Evolutionary conservation across 2,113 vertebrate genomes (phyloP).

Genomic region (Shinisaurus crocodilurus): DNA sequence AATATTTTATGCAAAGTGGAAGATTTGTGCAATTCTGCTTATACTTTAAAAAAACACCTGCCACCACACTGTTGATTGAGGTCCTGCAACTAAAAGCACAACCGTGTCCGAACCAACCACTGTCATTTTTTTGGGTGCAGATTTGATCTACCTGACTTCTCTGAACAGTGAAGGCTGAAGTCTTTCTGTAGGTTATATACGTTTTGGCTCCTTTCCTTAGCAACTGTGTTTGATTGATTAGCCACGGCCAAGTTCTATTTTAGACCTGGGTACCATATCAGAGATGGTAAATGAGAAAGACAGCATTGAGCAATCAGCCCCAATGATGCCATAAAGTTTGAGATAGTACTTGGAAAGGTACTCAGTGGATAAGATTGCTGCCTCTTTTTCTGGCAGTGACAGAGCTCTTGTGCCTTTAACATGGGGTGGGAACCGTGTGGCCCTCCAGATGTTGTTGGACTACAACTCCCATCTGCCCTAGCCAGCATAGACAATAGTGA

Average conservation of each 20-base stretch:
- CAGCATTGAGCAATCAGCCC: neutral
- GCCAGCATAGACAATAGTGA: too few relatives aligned
- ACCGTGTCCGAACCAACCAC: neutral
- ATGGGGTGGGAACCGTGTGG: neutral
- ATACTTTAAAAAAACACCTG: neutral
- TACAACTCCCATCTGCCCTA: too few relatives aligned
- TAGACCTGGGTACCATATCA: neutral
- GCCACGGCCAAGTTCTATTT: conserved; percentile 27
- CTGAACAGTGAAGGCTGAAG: neutral
- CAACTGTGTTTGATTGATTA: neutral
- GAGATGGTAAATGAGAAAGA: conserved; percentile 8
- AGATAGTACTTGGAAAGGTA: neutral
- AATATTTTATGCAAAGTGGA: neutral
- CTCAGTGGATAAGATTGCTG: neutral
- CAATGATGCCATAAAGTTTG: neutral
- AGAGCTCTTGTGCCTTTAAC: neutral
- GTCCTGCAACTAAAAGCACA: neutral
- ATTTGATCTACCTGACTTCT: neutral
- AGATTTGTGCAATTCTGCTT: neutral
- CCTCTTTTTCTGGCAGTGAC: neutral
- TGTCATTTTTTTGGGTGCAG: neutral
- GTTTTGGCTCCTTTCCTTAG: neutral
- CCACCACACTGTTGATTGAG: neutral
- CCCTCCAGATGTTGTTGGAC: too few relatives aligned
- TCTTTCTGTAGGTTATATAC: neutral